Conservation (phyloP, 2,888 invertebrate species). For the Tipula lateralis region DNA sequence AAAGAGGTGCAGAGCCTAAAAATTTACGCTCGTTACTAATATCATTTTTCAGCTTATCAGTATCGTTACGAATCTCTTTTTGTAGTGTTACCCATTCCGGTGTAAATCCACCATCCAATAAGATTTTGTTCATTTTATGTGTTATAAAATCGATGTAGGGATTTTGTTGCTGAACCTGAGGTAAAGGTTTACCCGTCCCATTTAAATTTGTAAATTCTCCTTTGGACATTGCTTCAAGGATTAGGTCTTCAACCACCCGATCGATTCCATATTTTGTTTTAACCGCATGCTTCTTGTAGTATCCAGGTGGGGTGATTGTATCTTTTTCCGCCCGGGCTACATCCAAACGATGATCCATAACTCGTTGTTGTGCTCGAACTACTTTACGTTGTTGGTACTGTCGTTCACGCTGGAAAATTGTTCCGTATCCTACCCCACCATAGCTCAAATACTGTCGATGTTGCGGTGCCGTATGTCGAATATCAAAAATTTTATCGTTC, state of each 20-base stretch:
- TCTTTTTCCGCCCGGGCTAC: constrained; percentile 59
- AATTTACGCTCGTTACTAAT: constrained; percentile 56
- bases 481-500: constrained; percentile 56
- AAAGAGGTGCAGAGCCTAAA: constrained; percentile 58
- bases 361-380: constrained; percentile 59
- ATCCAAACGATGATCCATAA: constrained; percentile 59
- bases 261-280: constrained; percentile 80
- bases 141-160: constrained; percentile 86
- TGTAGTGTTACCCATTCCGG: constrained; percentile 87
- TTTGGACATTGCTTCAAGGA: constrained; percentile 83
- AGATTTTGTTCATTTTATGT: constrained; percentile 53
- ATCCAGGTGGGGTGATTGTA: constrained; percentile 60
- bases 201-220: constrained; percentile 83
- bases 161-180: constrained; percentile 61
- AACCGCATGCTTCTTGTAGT: constrained; percentile 62
- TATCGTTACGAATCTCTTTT: constrained; percentile 73
- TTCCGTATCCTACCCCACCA: constrained; percentile 75
- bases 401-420: constrained; percentile 70
- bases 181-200: constrained; percentile 77
- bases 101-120: constrained; percentile 74
- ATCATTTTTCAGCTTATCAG: constrained; percentile 54
- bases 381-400: constrained; percentile 67
- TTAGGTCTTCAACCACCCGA: constrained; percentile 83
- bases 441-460: constrained; percentile 74
- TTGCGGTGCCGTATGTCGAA: constrained; percentile 81